Evolutionary conservation across 2,113 vertebrate species (phyloP), one percentile per base, ranked within the genome.

Genomic region (Catagonus wagneri): DNA sequence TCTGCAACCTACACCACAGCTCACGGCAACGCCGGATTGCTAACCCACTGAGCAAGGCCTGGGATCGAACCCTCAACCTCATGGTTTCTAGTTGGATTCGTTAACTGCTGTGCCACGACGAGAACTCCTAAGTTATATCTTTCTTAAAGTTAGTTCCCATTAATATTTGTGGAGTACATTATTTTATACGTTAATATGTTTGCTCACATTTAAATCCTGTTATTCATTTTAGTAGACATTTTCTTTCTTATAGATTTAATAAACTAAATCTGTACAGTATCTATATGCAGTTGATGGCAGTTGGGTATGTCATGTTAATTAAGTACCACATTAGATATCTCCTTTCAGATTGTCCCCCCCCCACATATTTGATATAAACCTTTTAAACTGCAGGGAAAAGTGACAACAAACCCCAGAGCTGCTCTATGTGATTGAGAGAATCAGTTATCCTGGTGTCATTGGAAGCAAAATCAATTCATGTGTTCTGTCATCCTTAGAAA

Each of bases 401-500:
- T 60, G 93, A 98, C 97, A 98, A 94, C 83, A 97, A 94, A 52
- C 60, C 90, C 93, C 93, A 95, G 89, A 96, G 81, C 61, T 72
- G 63, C 22, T 17, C 52, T 89, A 20, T 3, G 36, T 94, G 96
- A 98, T 96, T 96, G 96, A 98, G 88, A 98, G 97, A 98, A 98
- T 98, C 97, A 95, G 90, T 98, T 98, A 98, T 96, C 92, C 78
- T 52, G 12, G 60, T 98, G 96, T 98, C 97, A 98, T 87, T 94
- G 94, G 96, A 96, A 98, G 98, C 95, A 97, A 97, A 98, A 98
- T 98, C 97, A 98, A 98, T 98, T 98, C 98, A 94, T 83, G 86
- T 86, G 91, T 97, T 97, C 96, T 97, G 88, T 98, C 98, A 97
- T 98, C 96, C 97, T 98, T 93, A 97, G 93, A 98, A 98, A 97